phyloP scores from a whole-genome alignment of 2,888 invertebrate genomes.

The Amphipyra berbera region DNA sequence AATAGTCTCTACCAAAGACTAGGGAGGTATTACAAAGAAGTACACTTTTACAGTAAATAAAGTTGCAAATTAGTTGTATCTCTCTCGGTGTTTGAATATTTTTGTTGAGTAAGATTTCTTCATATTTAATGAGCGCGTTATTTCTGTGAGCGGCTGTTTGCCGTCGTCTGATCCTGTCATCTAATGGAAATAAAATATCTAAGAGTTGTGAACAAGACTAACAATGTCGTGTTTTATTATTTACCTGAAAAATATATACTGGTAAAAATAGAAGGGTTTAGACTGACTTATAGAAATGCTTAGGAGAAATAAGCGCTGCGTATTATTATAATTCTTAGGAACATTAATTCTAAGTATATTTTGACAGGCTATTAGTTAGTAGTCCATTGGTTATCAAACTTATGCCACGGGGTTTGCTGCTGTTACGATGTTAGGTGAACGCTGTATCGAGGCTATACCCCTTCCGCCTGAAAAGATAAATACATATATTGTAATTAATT shows the following conservation, averaged over 20 bases:
- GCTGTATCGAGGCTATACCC: too few species aligned
- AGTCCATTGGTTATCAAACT: too few species aligned
- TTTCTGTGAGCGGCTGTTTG: constrained; percentile 55
- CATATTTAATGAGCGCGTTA: constrained; percentile 71
- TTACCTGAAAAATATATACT: constrained; percentile 20
- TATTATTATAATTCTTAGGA: too few species aligned
- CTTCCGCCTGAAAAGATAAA: too few species aligned
- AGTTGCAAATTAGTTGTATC: constrained; percentile 76
- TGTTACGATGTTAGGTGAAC: too few species aligned
- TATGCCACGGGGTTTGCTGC: too few species aligned
- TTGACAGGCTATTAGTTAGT: too few species aligned
- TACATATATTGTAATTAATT: too few species aligned
- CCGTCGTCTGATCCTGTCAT: constrained; percentile 56
- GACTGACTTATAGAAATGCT: neutral
- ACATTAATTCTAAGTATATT: too few species aligned
- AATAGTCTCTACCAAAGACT: constrained; percentile 72
- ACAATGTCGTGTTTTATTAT: constrained; percentile 40
- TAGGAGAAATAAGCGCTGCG: too few species aligned
- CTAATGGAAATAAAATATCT: constrained; percentile 35
- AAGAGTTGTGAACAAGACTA: constrained; percentile 24
- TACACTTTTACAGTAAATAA: constrained; percentile 76
- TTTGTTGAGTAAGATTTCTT: constrained; percentile 64
- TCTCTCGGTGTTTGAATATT: constrained; percentile 66
- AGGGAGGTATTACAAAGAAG: constrained; percentile 63
- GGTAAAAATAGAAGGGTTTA: neutral